Conservation (phyloP, 2,888 invertebrate genomes). For the Exocentrus adspersus region DNA sequence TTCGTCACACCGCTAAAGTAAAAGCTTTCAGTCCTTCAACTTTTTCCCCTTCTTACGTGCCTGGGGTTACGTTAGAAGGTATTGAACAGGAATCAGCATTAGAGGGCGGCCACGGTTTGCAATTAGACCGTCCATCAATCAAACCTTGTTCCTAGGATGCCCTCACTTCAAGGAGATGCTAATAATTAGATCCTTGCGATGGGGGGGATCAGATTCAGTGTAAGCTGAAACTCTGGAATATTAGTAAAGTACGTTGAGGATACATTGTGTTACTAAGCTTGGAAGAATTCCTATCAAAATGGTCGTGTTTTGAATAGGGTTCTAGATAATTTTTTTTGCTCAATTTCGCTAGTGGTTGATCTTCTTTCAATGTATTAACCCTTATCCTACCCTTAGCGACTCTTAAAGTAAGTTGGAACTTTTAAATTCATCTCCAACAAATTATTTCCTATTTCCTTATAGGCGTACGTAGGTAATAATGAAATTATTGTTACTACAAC, state of each 20-base stretch:
- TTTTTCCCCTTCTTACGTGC: neutral
- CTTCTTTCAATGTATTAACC: too few relatives aligned
- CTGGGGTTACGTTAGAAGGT: neutral
- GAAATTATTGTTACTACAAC: slow-evolving; percentile 5
- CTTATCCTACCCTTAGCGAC: too few relatives aligned
- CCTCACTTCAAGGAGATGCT: slow-evolving; percentile 13
- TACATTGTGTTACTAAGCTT: too few relatives aligned
- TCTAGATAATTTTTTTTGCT: too few relatives aligned
- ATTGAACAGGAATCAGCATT: slow-evolving; percentile 8
- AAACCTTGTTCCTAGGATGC: slow-evolving; percentile 1
- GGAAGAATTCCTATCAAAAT: too few relatives aligned
- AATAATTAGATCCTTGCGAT: slow-evolving; percentile 12
- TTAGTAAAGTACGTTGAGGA: too few relatives aligned
- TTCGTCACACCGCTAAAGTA: neutral
- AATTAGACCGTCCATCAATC: slow-evolving; percentile 19
- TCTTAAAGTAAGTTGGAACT: too few relatives aligned
- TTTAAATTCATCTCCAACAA: too few relatives aligned
- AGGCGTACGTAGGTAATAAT: slow-evolving; percentile 2
- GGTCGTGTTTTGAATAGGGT: too few relatives aligned
- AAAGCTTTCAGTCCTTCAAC: neutral
- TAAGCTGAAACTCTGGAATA: neutral
- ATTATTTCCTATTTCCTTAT: too few relatives aligned
- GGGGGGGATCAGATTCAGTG: neutral
- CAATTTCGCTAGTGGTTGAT: too few relatives aligned
- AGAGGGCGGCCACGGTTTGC: slow-evolving; percentile 18